A percentile compares a stretch with the other conserved stretches of the same genome.
Conservation (phyloP, 2,888 invertebrate genomes). For the Platerodrilus igneus region DNA sequence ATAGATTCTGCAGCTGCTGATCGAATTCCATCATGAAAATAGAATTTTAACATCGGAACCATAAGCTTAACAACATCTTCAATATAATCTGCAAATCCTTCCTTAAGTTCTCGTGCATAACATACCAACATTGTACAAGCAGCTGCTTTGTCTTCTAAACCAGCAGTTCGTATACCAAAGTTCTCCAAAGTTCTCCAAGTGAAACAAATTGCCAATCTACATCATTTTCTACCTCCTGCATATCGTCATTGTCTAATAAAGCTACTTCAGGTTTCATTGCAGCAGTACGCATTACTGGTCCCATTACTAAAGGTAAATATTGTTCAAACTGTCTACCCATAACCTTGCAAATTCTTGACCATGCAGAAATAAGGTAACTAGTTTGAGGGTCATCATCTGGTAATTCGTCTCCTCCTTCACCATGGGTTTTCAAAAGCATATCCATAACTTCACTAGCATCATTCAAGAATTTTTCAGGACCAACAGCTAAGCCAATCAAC, state of each 20-base stretch:
- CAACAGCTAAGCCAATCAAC: slow-evolving; percentile 87
- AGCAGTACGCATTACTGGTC: slow-evolving; percentile 86
- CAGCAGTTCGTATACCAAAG: slow-evolving; percentile 90
- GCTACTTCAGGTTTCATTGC: slow-evolving; percentile 92
- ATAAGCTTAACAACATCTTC: slow-evolving; percentile 78
- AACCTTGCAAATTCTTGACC: slow-evolving; percentile 95
- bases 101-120: slow-evolving; percentile 89
- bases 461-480: slow-evolving; percentile 76
- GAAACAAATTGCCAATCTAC: slow-evolving; percentile 93
- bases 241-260: slow-evolving; percentile 78
- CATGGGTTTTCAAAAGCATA: slow-evolving; percentile 84
- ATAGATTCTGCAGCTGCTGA: slow-evolving; percentile 88
- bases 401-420: slow-evolving; percentile 73
- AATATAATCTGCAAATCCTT: slow-evolving; percentile 65
- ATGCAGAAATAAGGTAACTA: slow-evolving; percentile 96
- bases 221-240: slow-evolving; percentile 78
- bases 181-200: slow-evolving; percentile 91
- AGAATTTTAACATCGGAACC: slow-evolving; percentile 88
- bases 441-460: slow-evolving; percentile 97
- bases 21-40: slow-evolving; percentile 90
- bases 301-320: slow-evolving; percentile 93
- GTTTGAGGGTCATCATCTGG: slow-evolving; percentile 96
- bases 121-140: slow-evolving; percentile 96
- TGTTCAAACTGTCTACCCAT: slow-evolving; percentile 79
- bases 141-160: slow-evolving; percentile 92